phyloP scores from a whole-genome alignment of 2,888 invertebrate species.

The Erpobdella octoculata region DNA sequence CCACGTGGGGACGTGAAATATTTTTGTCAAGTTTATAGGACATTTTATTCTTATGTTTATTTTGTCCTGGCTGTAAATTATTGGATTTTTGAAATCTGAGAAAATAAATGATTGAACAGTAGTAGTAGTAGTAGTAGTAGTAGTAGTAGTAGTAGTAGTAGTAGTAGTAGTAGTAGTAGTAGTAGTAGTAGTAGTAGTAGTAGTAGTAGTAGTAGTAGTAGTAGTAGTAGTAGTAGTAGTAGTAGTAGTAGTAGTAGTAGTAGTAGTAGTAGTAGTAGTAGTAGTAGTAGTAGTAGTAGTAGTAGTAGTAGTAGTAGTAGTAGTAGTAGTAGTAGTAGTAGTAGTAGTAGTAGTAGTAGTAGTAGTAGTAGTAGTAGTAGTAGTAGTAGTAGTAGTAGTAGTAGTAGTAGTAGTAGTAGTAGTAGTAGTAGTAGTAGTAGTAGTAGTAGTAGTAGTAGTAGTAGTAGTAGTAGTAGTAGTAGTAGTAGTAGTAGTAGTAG shows the following conservation, averaged over 20 bases:
- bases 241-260: conserved; percentile 16
- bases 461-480: neutral
- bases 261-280: conserved; percentile 16
- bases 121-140: conserved; percentile 19
- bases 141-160: neutral
- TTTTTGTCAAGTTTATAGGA: no score
- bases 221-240: conserved; percentile 16
- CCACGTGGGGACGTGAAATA: no score
- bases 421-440: conserved; percentile 17
- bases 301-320: conserved; percentile 25
- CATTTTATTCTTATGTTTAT: no score
- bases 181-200: neutral
- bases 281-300: conserved; percentile 25
- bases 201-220: neutral
- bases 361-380: conserved; percentile 9
- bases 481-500: conserved; percentile 13
- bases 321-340: conserved; percentile 24
- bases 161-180: neutral
- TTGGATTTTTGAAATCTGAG: no score
- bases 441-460: neutral
- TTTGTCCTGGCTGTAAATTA: no score
- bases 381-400: conserved; percentile 4
- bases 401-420: conserved; percentile 4
- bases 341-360: neutral
- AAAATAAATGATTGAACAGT: no score